Conservation (phyloP, 2,888 invertebrate species). For the Pollenia amentaria region DNA sequence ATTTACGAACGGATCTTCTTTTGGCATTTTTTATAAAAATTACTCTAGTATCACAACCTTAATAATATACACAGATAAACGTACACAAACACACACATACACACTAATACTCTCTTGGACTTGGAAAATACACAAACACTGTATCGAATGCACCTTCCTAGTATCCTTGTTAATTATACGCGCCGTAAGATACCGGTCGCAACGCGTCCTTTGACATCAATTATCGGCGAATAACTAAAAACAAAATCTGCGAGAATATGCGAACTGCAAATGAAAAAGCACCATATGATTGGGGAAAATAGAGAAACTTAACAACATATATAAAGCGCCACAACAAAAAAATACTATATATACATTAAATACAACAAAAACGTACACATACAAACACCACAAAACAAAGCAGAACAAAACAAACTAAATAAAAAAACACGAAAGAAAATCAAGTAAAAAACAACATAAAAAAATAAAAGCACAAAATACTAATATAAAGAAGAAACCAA, state of each 20-base stretch:
- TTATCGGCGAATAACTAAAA: slow-evolving; percentile 84
- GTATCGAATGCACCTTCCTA: slow-evolving; percentile 39
- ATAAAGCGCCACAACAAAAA: slow-evolving; percentile 78
- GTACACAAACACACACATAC: slow-evolving; percentile 12
- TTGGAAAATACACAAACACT: slow-evolving; percentile 32
- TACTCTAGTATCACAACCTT: slow-evolving; percentile 67
- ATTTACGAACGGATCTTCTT: slow-evolving; percentile 82
- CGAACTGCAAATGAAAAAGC: slow-evolving; percentile 84
- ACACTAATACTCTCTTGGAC: slow-evolving; percentile 31
- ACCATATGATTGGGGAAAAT: slow-evolving; percentile 83
- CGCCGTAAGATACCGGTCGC: slow-evolving; percentile 75
- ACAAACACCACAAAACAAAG: slow-evolving; percentile 47
- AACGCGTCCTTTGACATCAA: slow-evolving; percentile 84
- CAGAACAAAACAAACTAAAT: slow-evolving; percentile 65
- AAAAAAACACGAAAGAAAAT: slow-evolving; percentile 58
- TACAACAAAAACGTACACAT: slow-evolving; percentile 39
- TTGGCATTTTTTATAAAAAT: slow-evolving; percentile 77
- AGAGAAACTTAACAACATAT: slow-evolving; percentile 82
- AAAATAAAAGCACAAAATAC: slow-evolving; percentile 54
- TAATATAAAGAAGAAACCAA: slow-evolving; percentile 53
- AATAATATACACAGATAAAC: slow-evolving; percentile 28
- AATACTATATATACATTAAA: slow-evolving; percentile 63
- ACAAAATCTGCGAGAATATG: slow-evolving; percentile 83
- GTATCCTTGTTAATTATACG: slow-evolving; percentile 75
- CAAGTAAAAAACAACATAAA: slow-evolving; percentile 62